A percentile compares a stretch with the other conserved stretches of the same genome.
phyloP scores from a whole-genome alignment of 2,113 vertebrate genomes.

The Erinaceus europaeus region DNA sequence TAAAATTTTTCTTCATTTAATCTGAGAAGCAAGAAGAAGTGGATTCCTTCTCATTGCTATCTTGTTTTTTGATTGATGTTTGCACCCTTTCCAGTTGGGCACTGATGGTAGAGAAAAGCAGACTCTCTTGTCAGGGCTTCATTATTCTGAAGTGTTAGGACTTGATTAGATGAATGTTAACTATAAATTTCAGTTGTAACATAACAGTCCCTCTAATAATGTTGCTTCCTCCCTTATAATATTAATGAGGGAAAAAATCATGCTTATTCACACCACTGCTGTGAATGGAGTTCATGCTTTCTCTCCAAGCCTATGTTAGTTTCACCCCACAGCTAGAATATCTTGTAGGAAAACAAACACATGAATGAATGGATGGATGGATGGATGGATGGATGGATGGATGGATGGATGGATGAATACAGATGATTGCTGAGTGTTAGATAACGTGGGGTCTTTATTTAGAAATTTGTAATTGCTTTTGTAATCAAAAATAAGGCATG shows the following conservation, averaged over 20 bases:
- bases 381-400: too few relatives aligned
- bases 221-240: not conserved
- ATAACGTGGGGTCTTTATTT: not conserved
- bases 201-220: not conserved
- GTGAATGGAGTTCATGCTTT: not conserved
- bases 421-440: not conserved
- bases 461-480: not conserved
- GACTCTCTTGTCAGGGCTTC: not conserved
- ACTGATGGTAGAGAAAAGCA: not conserved
- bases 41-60: not conserved
- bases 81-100: not conserved
- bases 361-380: too few relatives aligned
- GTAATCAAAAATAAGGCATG: too few relatives aligned
- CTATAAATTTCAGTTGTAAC: not conserved
- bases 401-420: not conserved
- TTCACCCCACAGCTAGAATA: not conserved
- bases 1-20: constrained; percentile 18
- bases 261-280: not conserved
- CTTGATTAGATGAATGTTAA: constrained; percentile 24
- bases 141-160: constrained; percentile 6
- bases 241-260: not conserved
- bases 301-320: not conserved
- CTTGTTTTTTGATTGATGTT: constrained; percentile 39
- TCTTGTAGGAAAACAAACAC: too few relatives aligned
- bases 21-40: not conserved